Base-by-base conservation (phyloP, 30 jellyfish, hydroid and myxozoan species). In the Morbakka virulenta region DNA sequence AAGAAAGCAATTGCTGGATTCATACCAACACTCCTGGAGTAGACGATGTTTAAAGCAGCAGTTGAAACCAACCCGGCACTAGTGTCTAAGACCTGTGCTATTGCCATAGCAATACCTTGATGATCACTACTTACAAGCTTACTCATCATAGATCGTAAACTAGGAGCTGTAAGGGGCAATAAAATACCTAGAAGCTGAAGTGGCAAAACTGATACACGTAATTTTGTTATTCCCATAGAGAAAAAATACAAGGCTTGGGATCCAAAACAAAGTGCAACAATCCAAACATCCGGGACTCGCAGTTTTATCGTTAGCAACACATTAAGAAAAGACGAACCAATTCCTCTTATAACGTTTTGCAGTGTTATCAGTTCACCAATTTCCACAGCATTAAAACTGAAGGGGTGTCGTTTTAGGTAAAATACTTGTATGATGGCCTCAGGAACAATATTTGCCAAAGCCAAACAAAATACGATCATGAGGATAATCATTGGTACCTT, bases 41-140 rank as follows among this genome's bases (percentile, higher is more conserved):
- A 41, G 57, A 41, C 17, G 17, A 41, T 17, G 17, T 41, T 41
- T 17, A 41, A 41, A 9, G 57, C 17, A 6, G 57, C 17, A 17
- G 57, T 41, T 9, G 57, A 41, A 41, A 41, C 57, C 9, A 41
- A 17, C 17, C 57, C 57, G 9, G 57, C 17, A 6, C 13, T 22
- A 70, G 28, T 24, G 32, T 70, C 82, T 2, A 41, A 25, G 24
- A 34, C 72, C 34, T 47, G 70, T 1, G 32, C 73, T 21, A 41
- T 24, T 14, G 82, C 82, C 25, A 70, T 14, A 17, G 72, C 82
- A 36, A 29, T 23, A 2, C 82, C 82, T 24, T 70, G 82, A 0
- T 70, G 73, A 32, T 70, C 68, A 2, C 17, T 23, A 2, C 23
- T 14, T 2, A 70, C 82, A 21, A 70, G 69, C 32, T 70, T 70